Evolutionary conservation across 2,113 vertebrate species (phyloP).

Genomic region (Tragelaphus imberbis): DNA sequence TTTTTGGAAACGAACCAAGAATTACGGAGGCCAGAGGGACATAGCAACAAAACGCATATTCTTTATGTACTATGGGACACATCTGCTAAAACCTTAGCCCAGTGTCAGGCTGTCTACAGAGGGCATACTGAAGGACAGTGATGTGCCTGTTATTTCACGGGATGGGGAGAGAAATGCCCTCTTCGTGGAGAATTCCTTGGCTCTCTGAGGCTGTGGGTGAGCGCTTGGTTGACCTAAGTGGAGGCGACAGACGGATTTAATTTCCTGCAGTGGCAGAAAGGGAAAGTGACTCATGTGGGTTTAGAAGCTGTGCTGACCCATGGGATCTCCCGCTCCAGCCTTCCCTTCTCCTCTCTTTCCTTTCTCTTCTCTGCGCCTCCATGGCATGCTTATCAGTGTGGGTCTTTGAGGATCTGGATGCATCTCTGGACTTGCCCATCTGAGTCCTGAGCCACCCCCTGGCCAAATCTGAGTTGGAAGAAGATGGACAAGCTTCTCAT

Average conservation of each 20-base stretch:
- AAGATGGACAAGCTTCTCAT: background rate
- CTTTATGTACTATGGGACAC: background rate
- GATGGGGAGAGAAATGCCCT: background rate
- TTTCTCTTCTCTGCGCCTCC: background rate
- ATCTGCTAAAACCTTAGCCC: background rate
- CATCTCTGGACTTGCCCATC: background rate
- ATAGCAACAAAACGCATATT: background rate
- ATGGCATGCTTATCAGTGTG: fast-evolving
- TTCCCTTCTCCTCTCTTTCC: background rate
- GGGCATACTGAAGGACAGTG: background rate
- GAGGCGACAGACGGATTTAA: constrained; percentile 29
- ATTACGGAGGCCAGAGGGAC: background rate
- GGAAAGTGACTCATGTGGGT: constrained; percentile 31
- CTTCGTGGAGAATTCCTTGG: background rate
- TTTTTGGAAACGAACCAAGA: background rate
- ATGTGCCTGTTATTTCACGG: background rate
- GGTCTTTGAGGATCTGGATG: fast-evolving
- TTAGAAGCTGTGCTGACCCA: background rate
- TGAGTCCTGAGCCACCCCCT: background rate
- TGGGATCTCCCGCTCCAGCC: background rate
- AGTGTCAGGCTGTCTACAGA: background rate
- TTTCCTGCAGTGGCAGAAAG: constrained; percentile 52
- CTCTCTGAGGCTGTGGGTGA: background rate
- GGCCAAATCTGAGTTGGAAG: background rate
- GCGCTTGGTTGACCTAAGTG: background rate